These are phyloP conservation scores for Pentalonia nigronervosa DNA, from an alignment of 1,140 invertebrate species.

Conservation along the genomic window DNA sequence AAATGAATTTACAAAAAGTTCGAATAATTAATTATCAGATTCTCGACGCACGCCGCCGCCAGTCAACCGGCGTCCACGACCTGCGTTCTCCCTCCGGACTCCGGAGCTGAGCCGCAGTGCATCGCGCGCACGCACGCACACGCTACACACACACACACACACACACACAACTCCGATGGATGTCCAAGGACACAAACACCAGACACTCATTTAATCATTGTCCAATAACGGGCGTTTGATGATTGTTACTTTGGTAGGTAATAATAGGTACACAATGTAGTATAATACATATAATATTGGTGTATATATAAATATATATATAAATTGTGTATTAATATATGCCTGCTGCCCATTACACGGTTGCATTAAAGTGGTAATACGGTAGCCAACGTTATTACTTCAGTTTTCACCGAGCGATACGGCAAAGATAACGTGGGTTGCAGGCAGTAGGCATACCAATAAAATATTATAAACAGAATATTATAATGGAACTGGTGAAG, in stretches of 20 bases:
- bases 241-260: neutral
- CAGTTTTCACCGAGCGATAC: neutral
- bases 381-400: neutral
- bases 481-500: neutral
- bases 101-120: neutral
- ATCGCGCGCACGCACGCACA: neutral
- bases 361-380: neutral
- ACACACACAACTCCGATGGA: neutral
- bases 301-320: neutral
- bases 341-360: neutral
- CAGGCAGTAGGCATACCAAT: neutral
- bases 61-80: neutral
- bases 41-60: neutral
- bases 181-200: slow-evolving; percentile 21
- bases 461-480: neutral
- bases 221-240: neutral
- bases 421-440: neutral
- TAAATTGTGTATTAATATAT: neutral
- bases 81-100: neutral
- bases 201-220: slow-evolving; percentile 28
- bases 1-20: neutral
- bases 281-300: neutral
- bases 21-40: neutral
- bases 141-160: too few species aligned
- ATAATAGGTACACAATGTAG: slow-evolving; percentile 6